Conservation (phyloP, 2,113 vertebrate species). For the Connochaetes taurinus region DNA sequence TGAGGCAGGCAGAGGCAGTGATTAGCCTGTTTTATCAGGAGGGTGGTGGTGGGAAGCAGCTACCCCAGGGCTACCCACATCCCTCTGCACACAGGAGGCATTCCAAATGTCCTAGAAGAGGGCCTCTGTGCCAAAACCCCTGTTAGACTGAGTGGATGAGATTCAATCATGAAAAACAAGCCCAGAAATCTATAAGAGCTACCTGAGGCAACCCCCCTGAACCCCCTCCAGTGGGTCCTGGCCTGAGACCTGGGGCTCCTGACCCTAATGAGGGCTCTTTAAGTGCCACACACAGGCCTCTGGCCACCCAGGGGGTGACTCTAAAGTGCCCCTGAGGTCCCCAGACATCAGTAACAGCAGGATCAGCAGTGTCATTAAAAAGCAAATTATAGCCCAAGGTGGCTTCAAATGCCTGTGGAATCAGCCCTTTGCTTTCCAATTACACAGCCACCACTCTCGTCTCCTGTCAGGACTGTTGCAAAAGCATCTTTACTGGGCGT, state of each 20-base stretch:
- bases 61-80: not conserved
- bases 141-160: not conserved
- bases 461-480: not conserved
- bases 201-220: fast-evolving
- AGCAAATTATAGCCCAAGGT: not conserved
- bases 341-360: not conserved
- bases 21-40: not conserved
- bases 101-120: no score
- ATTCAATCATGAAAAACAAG: not conserved
- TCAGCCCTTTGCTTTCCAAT: not conserved
- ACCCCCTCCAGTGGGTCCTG: not conserved
- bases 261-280: not conserved
- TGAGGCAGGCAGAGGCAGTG: not conserved
- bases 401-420: not conserved
- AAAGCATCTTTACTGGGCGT: not conserved
- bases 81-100: not conserved
- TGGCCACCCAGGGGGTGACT: not conserved
- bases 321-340: not conserved
- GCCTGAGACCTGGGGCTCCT: not conserved
- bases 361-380: not conserved
- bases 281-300: not conserved
- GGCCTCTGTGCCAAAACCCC: not conserved
- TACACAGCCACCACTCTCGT: not conserved
- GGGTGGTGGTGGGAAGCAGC: not conserved
- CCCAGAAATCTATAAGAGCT: not conserved